A percentile compares a stretch with the other conserved stretches of the same genome.
phyloP scores from a whole-genome alignment of 2,797 vertebrate species.

The Lepus townsendii region DNA sequence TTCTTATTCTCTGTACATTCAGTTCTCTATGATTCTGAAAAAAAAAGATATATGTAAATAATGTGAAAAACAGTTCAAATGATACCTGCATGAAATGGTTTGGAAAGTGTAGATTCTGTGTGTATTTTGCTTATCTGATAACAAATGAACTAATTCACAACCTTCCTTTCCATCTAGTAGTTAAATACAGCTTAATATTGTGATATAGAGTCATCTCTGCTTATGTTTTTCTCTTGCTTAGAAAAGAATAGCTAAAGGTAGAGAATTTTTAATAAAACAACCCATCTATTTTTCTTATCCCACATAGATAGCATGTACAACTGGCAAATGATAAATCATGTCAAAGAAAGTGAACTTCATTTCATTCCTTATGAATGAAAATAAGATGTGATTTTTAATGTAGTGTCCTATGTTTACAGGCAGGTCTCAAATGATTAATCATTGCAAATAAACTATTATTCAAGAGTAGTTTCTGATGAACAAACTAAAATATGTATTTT shows the following conservation, averaged over 20 bases:
- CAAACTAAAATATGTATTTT: conserved; percentile 71
- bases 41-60: conserved; percentile 14
- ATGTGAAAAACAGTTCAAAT: conserved; percentile 25
- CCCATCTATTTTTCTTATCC: conserved; percentile 74
- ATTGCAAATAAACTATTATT: conserved; percentile 83
- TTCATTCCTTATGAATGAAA: conserved; percentile 88
- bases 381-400: conserved; percentile 87
- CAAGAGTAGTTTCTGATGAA: conserved; percentile 79
- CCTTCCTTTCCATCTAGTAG: conserved; percentile 11
- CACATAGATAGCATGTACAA: conserved; percentile 77
- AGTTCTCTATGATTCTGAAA: conserved; percentile 8
- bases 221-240: conserved; percentile 54
- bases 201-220: not conserved
- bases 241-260: conserved; percentile 69
- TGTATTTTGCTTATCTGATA: conserved; percentile 49
- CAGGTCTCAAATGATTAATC: conserved; percentile 86
- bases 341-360: conserved; percentile 84
- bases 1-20: not conserved
- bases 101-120: conserved; percentile 28
- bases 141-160: conserved; percentile 26
- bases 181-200: conserved; percentile 58
- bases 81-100: conserved; percentile 38
- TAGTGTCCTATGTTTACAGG: conserved; percentile 80
- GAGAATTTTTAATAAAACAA: conserved; percentile 81
- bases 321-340: conserved; percentile 87